Evolutionary conservation across 2,888 invertebrate genomes (phyloP), one percentile per base, ranked within the genome.

Genomic region (Onchidella celtica): DNA sequence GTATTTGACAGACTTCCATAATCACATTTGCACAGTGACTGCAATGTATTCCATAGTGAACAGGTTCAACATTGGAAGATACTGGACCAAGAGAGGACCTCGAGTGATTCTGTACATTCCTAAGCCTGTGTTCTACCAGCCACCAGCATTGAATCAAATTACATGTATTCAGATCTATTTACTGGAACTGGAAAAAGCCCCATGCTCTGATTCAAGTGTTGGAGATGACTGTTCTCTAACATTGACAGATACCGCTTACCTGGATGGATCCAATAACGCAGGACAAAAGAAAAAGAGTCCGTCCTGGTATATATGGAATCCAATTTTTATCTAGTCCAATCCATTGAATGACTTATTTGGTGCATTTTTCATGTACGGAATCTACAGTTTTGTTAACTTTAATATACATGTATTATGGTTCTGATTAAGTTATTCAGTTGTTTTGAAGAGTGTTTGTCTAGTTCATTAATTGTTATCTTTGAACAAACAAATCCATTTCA

Each of bases 81-180:
- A 95, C 88, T 95, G 95, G 95, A 94, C 95, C 11, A 87, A 90
- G 4, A 89, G 90, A 14, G 95, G 95, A 1, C 95, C 95, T 27
- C 95, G 95, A 86, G 90, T 93, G 1, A 94, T 94, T 4, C 90
- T 94, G 1, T 94, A 93, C 87, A 91, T 93, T n/a, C 94, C 94
- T 0, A 88, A 88, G 61, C 83, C 87, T 17, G 84, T 87, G 24
- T 85, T 92, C 21, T 84, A 84, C n/a, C 63, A 86, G 11, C 40
- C 81, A 2, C 84, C 88, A 1, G 87, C 86, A 1, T 72, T 66
- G 6, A 93, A 93, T 83, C 79, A 81, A 3, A n/a, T n/a, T n/a
- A n/a, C n/a, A n/a, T n/a, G n/a, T n/a, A n/a, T n/a, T n/a, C n/a
- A n/a, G n/a, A 65, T 93, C 1, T 84, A 90, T 0, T 61, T 94